These are phyloP conservation scores for Platycnemis pennipes DNA, from an alignment of 2,888 invertebrate species.

Conservation along the genomic window DNA sequence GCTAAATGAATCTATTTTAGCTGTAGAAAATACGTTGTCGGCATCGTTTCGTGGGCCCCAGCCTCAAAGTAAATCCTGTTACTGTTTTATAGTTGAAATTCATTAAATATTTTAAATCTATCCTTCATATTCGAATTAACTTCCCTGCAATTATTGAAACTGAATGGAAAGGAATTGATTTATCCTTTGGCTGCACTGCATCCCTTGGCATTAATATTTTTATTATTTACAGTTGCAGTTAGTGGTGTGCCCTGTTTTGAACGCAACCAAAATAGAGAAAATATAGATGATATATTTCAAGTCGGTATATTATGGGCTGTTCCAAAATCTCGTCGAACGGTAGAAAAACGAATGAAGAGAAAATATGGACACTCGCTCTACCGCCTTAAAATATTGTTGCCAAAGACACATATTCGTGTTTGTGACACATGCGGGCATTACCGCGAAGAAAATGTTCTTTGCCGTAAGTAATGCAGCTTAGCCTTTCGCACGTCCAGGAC, in stretches of 20 bases:
- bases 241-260: neutral
- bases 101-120: neutral
- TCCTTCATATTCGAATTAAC: neutral
- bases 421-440: slow-evolving; percentile 93
- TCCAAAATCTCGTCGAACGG: slow-evolving; percentile 88
- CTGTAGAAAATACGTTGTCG: slow-evolving; percentile 75
- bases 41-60: neutral
- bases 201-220: neutral
- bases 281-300: slow-evolving; percentile 82
- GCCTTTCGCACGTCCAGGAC: too few relatives aligned
- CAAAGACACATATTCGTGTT: slow-evolving; percentile 87
- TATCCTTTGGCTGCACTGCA: too few relatives aligned
- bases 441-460: slow-evolving; percentile 89
- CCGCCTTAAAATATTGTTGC: slow-evolving; percentile 85
- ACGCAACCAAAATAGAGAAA: neutral
- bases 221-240: neutral
- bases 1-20: slow-evolving; percentile 77
- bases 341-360: slow-evolving; percentile 87
- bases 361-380: slow-evolving; percentile 87
- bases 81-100: neutral
- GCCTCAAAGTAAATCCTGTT: neutral
- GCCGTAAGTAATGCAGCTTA: slow-evolving; percentile 85
- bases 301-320: slow-evolving; percentile 91
- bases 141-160: slow-evolving; percentile 25
- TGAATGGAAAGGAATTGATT: neutral